Percentiles rank a stretch among this genome's conserved stretches.
phyloP scores from a whole-genome alignment of 2,797 vertebrate species.

The Perdix hodgsoniae region DNA sequence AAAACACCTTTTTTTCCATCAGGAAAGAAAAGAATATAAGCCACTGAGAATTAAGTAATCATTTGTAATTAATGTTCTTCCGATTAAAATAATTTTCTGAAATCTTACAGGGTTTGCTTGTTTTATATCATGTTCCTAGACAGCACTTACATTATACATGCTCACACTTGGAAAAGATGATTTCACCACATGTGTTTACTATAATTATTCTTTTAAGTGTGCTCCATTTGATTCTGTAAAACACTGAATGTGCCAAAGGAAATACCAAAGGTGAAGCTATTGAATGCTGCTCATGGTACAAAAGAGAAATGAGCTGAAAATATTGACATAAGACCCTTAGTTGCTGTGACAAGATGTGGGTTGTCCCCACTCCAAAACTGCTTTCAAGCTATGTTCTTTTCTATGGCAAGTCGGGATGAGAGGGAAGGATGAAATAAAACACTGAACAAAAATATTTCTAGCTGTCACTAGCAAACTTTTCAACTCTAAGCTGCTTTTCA shows the following conservation, averaged over 20 bases:
- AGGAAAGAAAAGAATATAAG: conserved; percentile 23
- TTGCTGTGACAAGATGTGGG: background rate
- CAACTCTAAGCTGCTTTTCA: background rate
- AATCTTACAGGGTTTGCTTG: background rate
- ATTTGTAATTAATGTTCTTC: conserved; percentile 32
- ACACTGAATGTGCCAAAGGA: background rate
- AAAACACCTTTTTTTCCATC: background rate
- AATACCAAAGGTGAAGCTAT: conserved; percentile 31
- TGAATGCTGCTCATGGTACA: background rate
- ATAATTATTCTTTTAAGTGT: conserved; percentile 9
- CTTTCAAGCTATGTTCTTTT: background rate
- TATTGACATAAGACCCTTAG: background rate
- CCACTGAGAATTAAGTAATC: background rate
- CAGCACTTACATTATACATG: background rate
- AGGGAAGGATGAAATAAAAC: conserved; percentile 16
- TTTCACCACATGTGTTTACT: background rate
- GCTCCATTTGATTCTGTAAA: conserved; percentile 36
- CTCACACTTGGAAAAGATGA: background rate
- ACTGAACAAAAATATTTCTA: background rate
- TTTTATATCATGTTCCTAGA: background rate
- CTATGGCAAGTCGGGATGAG: background rate
- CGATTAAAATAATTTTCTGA: conserved; percentile 10
- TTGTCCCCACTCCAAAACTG: background rate
- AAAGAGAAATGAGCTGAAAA: conserved; percentile 33
- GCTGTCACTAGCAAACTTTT: background rate